phyloP scores from a whole-genome alignment of 1,140 invertebrate species.

The Drosophila simulans region DNA sequence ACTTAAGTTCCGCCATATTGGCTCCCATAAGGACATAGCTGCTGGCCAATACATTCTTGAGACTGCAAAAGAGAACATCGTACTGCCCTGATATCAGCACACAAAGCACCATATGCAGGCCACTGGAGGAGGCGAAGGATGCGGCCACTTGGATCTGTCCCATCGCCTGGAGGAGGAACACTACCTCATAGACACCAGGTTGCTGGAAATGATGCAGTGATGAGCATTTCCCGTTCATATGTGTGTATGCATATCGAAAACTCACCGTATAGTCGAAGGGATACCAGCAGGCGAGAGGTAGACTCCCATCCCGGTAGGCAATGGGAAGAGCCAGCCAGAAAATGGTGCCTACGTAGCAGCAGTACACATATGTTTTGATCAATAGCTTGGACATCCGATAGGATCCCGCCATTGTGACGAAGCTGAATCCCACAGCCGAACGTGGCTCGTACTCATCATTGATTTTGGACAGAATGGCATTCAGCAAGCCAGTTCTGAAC shows the following conservation, averaged over 20 bases:
- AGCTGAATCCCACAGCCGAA: constrained; percentile 67
- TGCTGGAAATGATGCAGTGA: constrained; percentile 34
- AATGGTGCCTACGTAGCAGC: constrained; percentile 70
- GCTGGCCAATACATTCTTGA: constrained; percentile 75
- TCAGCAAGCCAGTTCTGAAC: constrained; percentile 37
- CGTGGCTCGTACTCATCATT: constrained; percentile 56
- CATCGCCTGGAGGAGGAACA: constrained; percentile 70
- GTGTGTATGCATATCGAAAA: not conserved
- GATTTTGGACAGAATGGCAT: constrained; percentile 50
- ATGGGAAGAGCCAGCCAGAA: constrained; percentile 76
- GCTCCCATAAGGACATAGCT: constrained; percentile 59
- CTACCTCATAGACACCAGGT: constrained; percentile 65
- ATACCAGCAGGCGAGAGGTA: constrained; percentile 81
- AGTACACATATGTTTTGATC: constrained; percentile 71
- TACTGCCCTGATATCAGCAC: constrained; percentile 80
- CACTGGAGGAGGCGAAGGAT: constrained; percentile 67
- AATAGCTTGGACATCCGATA: constrained; percentile 54
- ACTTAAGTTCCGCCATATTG: constrained; percentile 41
- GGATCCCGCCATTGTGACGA: constrained; percentile 60
- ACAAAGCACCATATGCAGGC: constrained; percentile 64
- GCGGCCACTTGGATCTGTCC: constrained; percentile 77
- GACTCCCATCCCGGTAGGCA: constrained; percentile 60
- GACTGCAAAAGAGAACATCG: constrained; percentile 71
- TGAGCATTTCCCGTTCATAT: not conserved
- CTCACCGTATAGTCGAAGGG: constrained; percentile 74